Conservation (phyloP, 2,797 vertebrate genomes). For the Gymnoscopelus braueri region DNA sequence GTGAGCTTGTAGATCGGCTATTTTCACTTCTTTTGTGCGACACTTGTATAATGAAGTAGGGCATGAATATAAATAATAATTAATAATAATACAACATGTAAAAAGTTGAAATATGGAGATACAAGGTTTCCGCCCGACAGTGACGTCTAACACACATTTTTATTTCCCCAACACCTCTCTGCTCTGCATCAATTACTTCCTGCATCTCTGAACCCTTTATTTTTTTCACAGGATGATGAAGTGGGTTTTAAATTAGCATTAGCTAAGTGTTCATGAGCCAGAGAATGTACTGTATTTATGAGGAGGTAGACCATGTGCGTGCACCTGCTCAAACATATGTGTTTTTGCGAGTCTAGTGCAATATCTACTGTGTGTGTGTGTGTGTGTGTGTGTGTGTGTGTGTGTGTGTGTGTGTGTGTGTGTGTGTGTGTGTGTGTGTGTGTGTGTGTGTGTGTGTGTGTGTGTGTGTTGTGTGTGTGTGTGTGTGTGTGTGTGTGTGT, state of each 20-base stretch:
- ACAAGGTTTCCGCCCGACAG: no score
- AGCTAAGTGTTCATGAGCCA: constrained; percentile 2
- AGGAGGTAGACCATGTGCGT: not conserved
- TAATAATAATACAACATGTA: no score
- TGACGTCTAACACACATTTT: not conserved
- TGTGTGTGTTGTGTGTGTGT: constrained; percentile 12
- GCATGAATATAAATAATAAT: no score
- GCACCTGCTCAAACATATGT: constrained; percentile 1
- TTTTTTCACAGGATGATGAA: constrained; percentile 24
- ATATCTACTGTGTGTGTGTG: not conserved
- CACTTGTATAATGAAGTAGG: no score
- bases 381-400: constrained; percentile 4
- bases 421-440: not conserved
- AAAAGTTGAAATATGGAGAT: no score
- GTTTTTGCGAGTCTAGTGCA: not conserved
- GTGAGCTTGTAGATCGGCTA: no score
- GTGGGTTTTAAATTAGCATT: constrained; percentile 31
- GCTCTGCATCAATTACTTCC: not conserved
- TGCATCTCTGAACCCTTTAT: constrained; percentile 4
- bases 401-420: not conserved
- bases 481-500: constrained; percentile 11
- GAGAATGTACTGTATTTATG: constrained; percentile 21
- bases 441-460: constrained; percentile 10
- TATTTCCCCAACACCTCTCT: not conserved
- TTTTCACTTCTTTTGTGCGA: no score